These are phyloP conservation scores for Synergus laeviventris DNA, from an alignment of 2,888 invertebrate species.

Conservation along the genomic window DNA sequence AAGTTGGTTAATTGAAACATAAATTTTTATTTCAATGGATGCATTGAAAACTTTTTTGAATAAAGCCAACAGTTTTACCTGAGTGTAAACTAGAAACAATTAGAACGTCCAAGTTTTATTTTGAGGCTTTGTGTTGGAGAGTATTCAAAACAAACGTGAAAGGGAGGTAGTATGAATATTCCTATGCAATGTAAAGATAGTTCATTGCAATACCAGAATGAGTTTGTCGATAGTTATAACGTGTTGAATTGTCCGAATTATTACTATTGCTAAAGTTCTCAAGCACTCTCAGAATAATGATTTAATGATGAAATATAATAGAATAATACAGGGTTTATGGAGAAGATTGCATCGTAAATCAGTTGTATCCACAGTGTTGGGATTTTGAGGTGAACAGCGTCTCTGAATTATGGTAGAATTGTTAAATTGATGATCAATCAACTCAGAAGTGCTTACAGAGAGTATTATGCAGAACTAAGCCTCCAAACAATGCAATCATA, in stretches of 20 bases:
- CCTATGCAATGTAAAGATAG: slow-evolving; percentile 16
- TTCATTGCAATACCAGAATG: slow-evolving; percentile 28
- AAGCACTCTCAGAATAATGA: neutral
- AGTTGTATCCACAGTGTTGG: too few relatives aligned
- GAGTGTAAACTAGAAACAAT: slow-evolving; percentile 11
- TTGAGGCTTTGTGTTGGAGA: slow-evolving; percentile 18
- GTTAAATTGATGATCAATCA: neutral
- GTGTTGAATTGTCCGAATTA: neutral
- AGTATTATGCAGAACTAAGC: neutral
- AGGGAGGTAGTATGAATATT: slow-evolving; percentile 23
- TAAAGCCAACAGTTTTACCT: neutral
- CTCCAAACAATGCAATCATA: too few relatives aligned
- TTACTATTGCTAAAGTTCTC: neutral
- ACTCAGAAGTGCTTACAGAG: neutral
- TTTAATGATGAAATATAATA: slow-evolving; percentile 3
- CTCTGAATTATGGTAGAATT: neutral
- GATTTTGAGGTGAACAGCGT: neutral
- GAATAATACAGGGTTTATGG: neutral
- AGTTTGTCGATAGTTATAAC: slow-evolving; percentile 18
- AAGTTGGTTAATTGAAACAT: neutral
- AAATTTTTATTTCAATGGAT: neutral
- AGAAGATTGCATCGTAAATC: too few relatives aligned
- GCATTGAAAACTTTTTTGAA: neutral
- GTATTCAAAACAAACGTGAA: slow-evolving; percentile 14
- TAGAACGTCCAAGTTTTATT: slow-evolving; percentile 12